Evolutionary conservation across 2,797 vertebrate genomes (phyloP), one percentile per base, ranked within the genome.

Genomic region (Cygnus olor): DNA sequence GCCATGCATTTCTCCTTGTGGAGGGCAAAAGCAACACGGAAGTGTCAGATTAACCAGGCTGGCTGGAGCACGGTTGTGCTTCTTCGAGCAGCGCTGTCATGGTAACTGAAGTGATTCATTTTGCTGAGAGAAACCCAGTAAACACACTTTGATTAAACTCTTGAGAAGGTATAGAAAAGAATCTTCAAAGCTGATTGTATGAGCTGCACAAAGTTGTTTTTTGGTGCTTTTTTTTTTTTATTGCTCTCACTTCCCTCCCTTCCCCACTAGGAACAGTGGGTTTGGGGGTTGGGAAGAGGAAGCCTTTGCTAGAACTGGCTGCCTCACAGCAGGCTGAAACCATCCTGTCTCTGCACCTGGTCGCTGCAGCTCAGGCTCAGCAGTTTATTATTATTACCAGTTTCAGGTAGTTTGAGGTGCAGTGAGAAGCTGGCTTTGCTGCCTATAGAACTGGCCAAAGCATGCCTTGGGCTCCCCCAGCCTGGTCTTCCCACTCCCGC

Each of bases 81-180:
- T 84, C 81, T 85, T 14, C 1, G 12, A 92, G 89, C 83, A 4
- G 38, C 3, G 94, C 92, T 95, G 94, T 81, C 95, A 95, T 95
- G 96, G 96, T 11, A 97, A 97, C 88, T 25, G 57, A 7, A 45
- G 34, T 76, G 88, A 88, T 92, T 93, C 49, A 60, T 86, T 66
- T 49, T 73, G 89, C 95, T 40, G 66, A 0, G 11, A 89, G 94
- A 65, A 47, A 2, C 49, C 71, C 79, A 38, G 80, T 13, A 81
- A 93, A 80, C 87, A 79, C 5, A 77, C 91, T 82, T 69, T 72
- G 95, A 91, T 92, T 61, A 85, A 96, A 94, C 87, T 95, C 95
- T 71, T 57, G 93, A 93, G 92, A 91, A 94, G 91, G 65, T 44
- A 65, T 9, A 74, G 89, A 45, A 53, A 80, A 51, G 89, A 64